Percentiles rank a stretch among this genome's conserved stretches.
Conservation (phyloP, 2,888 invertebrate species). For the Sycophila texana region DNA sequence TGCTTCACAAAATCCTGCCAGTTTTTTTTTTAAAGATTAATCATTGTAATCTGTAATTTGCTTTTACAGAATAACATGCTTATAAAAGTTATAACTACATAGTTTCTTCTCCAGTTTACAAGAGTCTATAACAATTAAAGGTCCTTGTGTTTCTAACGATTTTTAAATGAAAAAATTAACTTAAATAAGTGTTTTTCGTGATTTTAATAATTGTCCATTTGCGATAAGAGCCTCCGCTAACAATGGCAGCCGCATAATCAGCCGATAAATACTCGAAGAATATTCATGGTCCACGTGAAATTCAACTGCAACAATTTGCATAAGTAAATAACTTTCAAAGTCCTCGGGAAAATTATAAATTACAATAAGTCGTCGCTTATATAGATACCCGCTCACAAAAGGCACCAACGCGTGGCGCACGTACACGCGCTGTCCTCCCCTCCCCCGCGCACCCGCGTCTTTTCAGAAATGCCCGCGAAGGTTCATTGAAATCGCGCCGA, state of each 20-base stretch:
- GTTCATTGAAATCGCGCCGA: conserved; percentile 38
- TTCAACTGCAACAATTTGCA: conserved; percentile 46
- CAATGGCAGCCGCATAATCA: neutral
- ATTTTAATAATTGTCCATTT: no score
- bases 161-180: no score
- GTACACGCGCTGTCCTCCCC: no score
- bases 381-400: neutral
- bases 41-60: no score
- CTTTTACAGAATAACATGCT: no score
- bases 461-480: conserved; percentile 38
- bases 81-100: no score
- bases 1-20: no score
- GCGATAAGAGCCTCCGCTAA: conserved; percentile 4
- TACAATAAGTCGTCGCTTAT: conserved; percentile 50
- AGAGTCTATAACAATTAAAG: no score
- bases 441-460: conserved; percentile 14
- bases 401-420: neutral
- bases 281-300: conserved; percentile 43
- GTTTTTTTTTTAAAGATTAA: no score
- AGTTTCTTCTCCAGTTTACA: no score
- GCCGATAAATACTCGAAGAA: conserved; percentile 7
- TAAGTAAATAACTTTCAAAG: conserved; percentile 49
- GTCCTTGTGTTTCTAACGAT: no score
- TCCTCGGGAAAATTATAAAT: conserved; percentile 52
- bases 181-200: no score